These are phyloP conservation scores for Drosophila cyrtoloma DNA, from an alignment of 2,888 invertebrate species.

Conservation along the genomic window DNA sequence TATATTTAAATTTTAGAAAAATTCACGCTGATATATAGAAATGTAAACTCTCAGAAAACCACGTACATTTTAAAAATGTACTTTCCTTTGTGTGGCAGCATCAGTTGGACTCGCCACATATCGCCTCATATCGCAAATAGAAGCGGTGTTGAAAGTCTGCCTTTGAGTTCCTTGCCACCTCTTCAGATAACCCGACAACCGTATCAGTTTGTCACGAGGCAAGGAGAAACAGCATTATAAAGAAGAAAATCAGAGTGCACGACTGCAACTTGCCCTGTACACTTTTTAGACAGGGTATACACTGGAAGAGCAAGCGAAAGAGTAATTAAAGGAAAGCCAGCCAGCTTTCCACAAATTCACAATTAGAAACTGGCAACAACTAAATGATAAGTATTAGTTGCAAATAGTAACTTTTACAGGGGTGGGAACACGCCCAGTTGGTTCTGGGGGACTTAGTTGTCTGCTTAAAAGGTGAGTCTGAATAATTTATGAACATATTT, in stretches of 20 bases:
- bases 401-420: not conserved
- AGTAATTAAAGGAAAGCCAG: not conserved
- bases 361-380: constrained; percentile 64
- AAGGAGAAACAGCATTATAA: not conserved
- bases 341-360: constrained; percentile 57
- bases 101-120: constrained; percentile 35
- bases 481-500: constrained; percentile 66
- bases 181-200: constrained; percentile 5
- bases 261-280: not conserved
- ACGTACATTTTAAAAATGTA: not conserved
- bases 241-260: not conserved
- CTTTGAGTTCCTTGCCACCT: not conserved
- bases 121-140: constrained; percentile 14
- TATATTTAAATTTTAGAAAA: not conserved
- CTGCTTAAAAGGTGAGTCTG: constrained; percentile 20
- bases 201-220: not conserved
- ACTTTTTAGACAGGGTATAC: not conserved
- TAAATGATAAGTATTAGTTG: constrained; percentile 5
- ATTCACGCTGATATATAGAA: not conserved
- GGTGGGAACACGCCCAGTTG: constrained; percentile 32
- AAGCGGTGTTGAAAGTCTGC: constrained; percentile 7
- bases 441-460: not conserved
- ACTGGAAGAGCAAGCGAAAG: not conserved
- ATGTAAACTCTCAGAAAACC: not conserved
- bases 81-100: constrained; percentile 23